phyloP scores from a whole-genome alignment of 2,797 vertebrate species.

The Telmatherina bonti region DNA sequence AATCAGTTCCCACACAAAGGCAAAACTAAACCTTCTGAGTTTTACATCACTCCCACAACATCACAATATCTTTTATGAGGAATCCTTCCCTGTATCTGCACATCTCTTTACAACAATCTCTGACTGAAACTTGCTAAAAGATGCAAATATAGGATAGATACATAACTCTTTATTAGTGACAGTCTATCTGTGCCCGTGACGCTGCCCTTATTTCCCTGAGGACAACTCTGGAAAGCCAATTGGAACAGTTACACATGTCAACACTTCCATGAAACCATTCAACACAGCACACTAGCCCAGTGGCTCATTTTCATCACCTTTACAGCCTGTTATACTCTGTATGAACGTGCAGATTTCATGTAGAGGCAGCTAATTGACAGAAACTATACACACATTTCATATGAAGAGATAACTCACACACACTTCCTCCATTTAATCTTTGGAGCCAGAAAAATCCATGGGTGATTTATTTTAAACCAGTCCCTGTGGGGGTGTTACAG shows the following conservation, averaged over 20 bases:
- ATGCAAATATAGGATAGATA: constrained; percentile 38
- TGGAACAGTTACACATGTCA: constrained; percentile 73
- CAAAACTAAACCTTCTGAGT: background rate
- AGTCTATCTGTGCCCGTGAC: constrained; percentile 38
- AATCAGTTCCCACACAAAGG: background rate
- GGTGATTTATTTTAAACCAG: constrained; percentile 63
- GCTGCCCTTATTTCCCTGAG: constrained; percentile 78
- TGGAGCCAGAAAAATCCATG: constrained; percentile 50
- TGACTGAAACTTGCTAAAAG: constrained; percentile 11
- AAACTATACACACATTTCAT: constrained; percentile 18
- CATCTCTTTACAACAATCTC: constrained; percentile 22
- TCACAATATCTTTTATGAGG: background rate
- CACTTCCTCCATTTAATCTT: constrained; percentile 56
- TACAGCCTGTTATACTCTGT: constrained; percentile 27
- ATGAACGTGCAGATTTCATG: constrained; percentile 10
- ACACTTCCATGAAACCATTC: constrained; percentile 65
- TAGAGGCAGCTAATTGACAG: constrained; percentile 18
- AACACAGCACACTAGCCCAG: constrained; percentile 39
- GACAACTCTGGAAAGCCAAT: constrained; percentile 65
- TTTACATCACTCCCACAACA: background rate
- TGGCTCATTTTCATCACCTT: constrained; percentile 54
- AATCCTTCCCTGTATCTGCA: constrained; percentile 5
- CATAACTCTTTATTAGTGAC: constrained; percentile 48
- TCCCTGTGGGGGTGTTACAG: constrained; percentile 41
- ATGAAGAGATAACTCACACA: constrained; percentile 29